A percentile compares a stretch with the other conserved stretches of the same genome.
These are phyloP conservation scores for Geococcyx californianus DNA, from an alignment of 2,113 vertebrate species.

Conservation along the genomic window DNA sequence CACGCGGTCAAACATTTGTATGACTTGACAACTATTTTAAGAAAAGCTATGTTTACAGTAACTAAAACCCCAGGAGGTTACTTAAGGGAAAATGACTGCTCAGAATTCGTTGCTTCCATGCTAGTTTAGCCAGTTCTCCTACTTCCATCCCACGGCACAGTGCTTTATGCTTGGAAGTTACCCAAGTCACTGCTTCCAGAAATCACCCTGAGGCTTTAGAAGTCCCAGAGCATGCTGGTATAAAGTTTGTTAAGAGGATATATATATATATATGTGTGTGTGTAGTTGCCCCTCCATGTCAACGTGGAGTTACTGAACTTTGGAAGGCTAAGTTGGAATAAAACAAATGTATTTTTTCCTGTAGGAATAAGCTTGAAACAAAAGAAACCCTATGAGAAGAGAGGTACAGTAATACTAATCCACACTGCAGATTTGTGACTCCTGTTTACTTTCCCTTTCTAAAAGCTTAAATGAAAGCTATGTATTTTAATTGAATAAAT, in stretches of 20 bases:
- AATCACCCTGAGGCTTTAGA: neutral
- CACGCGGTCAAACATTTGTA: neutral
- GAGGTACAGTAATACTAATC: neutral
- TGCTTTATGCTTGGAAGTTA: neutral
- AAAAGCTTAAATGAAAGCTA: neutral
- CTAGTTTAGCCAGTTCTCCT: constrained; percentile 49
- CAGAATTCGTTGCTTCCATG: neutral
- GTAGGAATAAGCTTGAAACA: neutral
- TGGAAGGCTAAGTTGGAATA: neutral
- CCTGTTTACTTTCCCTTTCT: neutral
- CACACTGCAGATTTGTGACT: accelerated
- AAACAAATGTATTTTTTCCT: neutral
- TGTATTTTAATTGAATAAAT: neutral
- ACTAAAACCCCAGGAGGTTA: constrained; percentile 20
- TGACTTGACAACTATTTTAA: constrained; percentile 1
- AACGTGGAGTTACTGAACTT: neutral
- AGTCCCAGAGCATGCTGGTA: neutral
- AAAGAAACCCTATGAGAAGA: neutral
- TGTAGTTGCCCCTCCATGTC: neutral
- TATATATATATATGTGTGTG: too few relatives aligned
- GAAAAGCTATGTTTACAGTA: constrained; percentile 16
- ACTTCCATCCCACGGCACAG: neutral
- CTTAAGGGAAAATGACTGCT: neutral
- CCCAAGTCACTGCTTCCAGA: constrained; percentile 35
- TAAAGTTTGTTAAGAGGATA: neutral